Base-by-base conservation (phyloP, 1,140 invertebrate genomes). In the Drosophila watanabei region DNA sequence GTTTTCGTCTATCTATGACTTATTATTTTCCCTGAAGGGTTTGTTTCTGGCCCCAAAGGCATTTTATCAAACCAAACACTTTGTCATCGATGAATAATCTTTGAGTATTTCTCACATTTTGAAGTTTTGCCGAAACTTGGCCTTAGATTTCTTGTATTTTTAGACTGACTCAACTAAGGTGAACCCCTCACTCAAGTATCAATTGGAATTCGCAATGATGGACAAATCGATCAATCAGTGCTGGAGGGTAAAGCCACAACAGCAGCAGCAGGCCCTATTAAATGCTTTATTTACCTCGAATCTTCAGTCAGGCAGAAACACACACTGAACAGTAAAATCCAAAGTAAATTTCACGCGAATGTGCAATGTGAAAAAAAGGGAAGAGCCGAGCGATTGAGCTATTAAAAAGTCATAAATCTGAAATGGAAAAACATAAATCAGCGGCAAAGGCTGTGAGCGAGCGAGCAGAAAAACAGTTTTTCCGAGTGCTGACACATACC, bases 391-490 rank as follows among this genome's bases (percentile, higher is more conserved):
- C 69, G 77, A 89, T 89, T 90, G 86, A 85, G 85, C 85, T 89
- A 89, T 89, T 89, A 89, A 89, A 89, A 89, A 89, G 86, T 85
- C 85, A 89, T 89, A 89, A 89, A 89, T 89, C 85, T 85, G 86
- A 90, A 90, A 89, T 90, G 86, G 85, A 90, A 89, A 89, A 89
- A 79, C 86, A 89, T 89, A 89, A 89, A 89, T 89, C 85, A 90
- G 70, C 63, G 73, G 66, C 78, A 80, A 84, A 88, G 85, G 85
- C 20, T 16, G 35, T 79, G 61, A 43, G 41, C 49, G 28, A 68
- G 77, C 64, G 80, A 85, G 18, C 43, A 46, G 18, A 46, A 72
- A 79, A 88, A 81, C 65, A 79, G 79, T 89, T 88, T 89, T 89
- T 85, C 60, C 82, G 81, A 69, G 56, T 37, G 45, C 82, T 85